These are phyloP conservation scores for Cotesia glomerata DNA, from an alignment of 1,140 invertebrate species.

Conservation along the genomic window DNA sequence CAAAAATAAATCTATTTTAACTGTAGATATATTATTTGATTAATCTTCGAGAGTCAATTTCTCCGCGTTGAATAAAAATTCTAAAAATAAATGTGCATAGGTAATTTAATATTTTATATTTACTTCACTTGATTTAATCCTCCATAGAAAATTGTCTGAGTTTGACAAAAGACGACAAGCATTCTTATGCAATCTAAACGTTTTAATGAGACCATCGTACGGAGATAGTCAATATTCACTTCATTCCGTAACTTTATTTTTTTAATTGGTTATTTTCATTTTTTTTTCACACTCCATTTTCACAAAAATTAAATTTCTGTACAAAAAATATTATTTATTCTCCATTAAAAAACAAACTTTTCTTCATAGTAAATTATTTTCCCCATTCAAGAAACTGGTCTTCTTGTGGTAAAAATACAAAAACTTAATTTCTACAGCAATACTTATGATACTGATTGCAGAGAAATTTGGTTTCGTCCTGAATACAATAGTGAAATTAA, in stretches of 20 bases:
- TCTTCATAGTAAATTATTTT: too few species aligned
- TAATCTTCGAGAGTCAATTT: too few species aligned
- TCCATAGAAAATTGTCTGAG: conserved; percentile 17
- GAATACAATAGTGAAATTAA: too few species aligned
- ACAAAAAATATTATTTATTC: not conserved
- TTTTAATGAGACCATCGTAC: conserved; percentile 61
- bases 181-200: conserved; percentile 64
- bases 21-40: too few species aligned
- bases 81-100: not conserved
- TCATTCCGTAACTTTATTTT: conserved; percentile 56
- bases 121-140: conserved; percentile 36
- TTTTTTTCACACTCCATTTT: conserved; percentile 27
- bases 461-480: too few species aligned
- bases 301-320: not conserved
- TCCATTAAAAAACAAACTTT: too few species aligned
- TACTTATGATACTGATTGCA: too few species aligned
- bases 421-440: too few species aligned
- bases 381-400: too few species aligned
- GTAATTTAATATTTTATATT: conserved; percentile 4
- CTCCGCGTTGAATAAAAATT: too few species aligned
- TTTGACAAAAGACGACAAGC: conserved; percentile 3
- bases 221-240: conserved; percentile 61
- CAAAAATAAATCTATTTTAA: too few species aligned
- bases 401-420: too few species aligned
- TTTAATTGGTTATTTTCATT: conserved; percentile 29